These are phyloP conservation scores for Diploscapter pachys DNA, from an alignment of 1,140 invertebrate genomes.

Conservation along the genomic window DNA sequence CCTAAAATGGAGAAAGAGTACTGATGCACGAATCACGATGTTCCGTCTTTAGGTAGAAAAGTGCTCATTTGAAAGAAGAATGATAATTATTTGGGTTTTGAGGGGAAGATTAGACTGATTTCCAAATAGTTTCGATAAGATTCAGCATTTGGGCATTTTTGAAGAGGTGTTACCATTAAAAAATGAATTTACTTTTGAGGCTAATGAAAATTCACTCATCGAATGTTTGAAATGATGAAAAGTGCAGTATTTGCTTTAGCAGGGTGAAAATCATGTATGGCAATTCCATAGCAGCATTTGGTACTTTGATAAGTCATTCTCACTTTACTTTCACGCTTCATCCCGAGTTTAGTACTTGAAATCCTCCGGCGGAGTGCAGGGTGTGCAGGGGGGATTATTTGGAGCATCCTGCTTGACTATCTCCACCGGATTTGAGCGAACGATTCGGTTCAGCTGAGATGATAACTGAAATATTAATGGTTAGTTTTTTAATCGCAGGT, in stretches of 20 bases:
- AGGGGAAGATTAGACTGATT: too few species aligned
- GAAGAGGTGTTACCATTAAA: neutral
- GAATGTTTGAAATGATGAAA: neutral
- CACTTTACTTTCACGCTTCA: too few species aligned
- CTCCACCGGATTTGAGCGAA: neutral
- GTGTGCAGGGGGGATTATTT: neutral
- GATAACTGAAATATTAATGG: neutral
- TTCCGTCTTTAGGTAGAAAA: too few species aligned
- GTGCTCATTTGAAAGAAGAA: too few species aligned
- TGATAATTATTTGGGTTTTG: too few species aligned
- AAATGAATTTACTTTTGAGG: neutral
- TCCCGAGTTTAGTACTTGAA: neutral
- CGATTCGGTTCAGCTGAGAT: neutral
- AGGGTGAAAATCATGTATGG: neutral
- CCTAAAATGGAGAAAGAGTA: too few species aligned
- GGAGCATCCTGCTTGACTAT: neutral
- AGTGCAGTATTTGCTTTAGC: neutral
- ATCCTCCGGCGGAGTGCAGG: neutral
- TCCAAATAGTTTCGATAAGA: too few species aligned
- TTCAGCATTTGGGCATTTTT: too few species aligned
- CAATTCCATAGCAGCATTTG: neutral
- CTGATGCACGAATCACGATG: too few species aligned
- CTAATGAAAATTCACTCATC: neutral
- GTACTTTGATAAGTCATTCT: neutral
- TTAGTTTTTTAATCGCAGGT: neutral